phyloP scores from a whole-genome alignment of 2,888 invertebrate species.

The Heterodera filipjevi region DNA sequence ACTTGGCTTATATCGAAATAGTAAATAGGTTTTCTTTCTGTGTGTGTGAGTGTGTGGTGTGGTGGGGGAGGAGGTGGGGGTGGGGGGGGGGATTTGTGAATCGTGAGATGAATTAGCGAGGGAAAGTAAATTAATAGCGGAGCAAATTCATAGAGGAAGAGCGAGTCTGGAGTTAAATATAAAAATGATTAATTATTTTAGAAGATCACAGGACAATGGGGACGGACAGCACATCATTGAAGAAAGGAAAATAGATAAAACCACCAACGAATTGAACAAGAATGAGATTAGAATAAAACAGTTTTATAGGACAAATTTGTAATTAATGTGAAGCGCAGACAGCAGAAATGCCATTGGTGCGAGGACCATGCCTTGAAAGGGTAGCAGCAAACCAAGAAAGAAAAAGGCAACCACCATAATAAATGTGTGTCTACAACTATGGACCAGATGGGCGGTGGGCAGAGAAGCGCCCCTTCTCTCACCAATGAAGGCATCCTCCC shows the following conservation, averaged over 20 bases:
- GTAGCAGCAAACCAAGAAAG: constrained; percentile 10
- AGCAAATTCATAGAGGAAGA: no score
- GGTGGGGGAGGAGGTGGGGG: no score
- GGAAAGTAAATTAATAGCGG: neutral
- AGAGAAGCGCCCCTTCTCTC: constrained; percentile 4
- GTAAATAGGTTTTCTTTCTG: neutral
- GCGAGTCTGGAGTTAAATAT: no score
- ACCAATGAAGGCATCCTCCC: constrained; percentile 13
- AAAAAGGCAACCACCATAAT: neutral
- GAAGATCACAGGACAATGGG: no score
- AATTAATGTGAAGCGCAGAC: neutral
- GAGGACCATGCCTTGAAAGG: no score
- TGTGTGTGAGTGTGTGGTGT: neutral
- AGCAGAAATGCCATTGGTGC: neutral
- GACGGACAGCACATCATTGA: no score
- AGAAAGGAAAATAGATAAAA: no score
- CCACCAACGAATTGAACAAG: no score
- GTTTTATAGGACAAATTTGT: neutral
- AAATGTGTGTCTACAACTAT: neutral
- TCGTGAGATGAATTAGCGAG: neutral
- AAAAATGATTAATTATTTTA: no score
- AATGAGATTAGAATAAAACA: neutral
- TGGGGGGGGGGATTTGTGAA: neutral
- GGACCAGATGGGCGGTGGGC: neutral
- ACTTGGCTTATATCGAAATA: neutral